Evolutionary conservation across 2,797 vertebrate genomes (phyloP).

Genomic region (Choloepus didactylus): DNA sequence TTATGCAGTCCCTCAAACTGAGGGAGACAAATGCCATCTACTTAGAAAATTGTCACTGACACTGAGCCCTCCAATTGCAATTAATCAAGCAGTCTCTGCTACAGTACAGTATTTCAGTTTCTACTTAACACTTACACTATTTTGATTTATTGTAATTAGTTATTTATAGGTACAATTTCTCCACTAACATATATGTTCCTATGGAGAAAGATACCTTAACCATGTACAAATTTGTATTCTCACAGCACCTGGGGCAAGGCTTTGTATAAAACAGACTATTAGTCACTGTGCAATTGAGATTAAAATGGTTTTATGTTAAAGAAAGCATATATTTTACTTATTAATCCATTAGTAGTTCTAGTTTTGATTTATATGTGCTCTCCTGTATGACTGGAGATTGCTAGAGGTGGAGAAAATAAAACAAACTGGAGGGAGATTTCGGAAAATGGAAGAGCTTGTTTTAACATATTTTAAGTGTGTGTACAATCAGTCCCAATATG

Average conservation of each 20-base stretch:
- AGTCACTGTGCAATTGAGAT: constrained; percentile 28
- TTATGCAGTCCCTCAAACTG: constrained; percentile 32
- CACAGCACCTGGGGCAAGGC: not conserved
- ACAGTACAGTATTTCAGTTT: not conserved
- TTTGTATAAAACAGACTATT: constrained; percentile 32
- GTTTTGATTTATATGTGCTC: not conserved
- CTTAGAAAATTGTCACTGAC: constrained; percentile 35
- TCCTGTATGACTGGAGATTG: not conserved
- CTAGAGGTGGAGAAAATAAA: constrained; percentile 10
- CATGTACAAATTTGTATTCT: constrained; percentile 5
- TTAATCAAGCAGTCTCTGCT: constrained; percentile 58
- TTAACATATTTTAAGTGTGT: not conserved
- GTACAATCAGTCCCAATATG: not conserved
- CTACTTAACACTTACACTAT: constrained; percentile 21
- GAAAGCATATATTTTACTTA: not conserved
- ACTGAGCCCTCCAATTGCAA: constrained; percentile 35
- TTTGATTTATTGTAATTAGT: constrained; percentile 41
- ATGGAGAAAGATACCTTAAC: not conserved
- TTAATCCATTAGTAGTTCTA: not conserved
- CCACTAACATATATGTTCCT: not conserved
- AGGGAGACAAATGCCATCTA: constrained; percentile 46
- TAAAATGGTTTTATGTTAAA: not conserved
- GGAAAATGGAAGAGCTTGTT: not conserved
- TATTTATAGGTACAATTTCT: constrained; percentile 10
- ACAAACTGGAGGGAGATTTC: constrained; percentile 11